phyloP scores from a whole-genome alignment of 2,797 vertebrate species.

The Linurgus olivaceus region DNA sequence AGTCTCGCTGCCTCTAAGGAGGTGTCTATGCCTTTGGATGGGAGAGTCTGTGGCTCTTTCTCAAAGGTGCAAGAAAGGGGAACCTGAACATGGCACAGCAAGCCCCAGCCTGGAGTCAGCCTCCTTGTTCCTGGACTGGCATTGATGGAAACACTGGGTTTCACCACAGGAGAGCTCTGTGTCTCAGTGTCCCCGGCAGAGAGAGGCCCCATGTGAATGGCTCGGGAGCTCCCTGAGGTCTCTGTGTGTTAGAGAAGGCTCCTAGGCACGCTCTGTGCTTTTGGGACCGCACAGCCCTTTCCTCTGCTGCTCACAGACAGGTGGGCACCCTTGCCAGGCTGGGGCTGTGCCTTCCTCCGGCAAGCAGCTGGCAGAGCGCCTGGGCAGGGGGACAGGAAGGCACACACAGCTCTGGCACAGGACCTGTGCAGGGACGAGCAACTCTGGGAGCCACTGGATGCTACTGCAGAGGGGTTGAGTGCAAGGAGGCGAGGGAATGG shows the following conservation, averaged over 20 bases:
- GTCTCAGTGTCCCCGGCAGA: background rate
- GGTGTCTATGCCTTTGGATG: background rate
- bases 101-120: background rate
- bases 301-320: background rate
- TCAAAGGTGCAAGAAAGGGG: background rate
- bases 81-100: accelerated
- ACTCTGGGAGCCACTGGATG: background rate
- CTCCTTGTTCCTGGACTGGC: background rate
- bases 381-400: background rate
- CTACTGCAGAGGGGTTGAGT: background rate
- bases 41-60: background rate
- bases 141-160: background rate
- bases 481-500: accelerated
- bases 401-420: accelerated
- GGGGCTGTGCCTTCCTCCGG: background rate
- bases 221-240: background rate
- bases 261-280: background rate
- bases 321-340: background rate
- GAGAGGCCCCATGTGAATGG: accelerated
- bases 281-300: background rate
- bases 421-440: too few species aligned
- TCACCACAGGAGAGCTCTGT: background rate
- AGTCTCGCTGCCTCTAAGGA: background rate
- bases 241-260: background rate
- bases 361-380: accelerated